Evolutionary conservation across 2,888 invertebrate species (phyloP), one percentile per base, ranked within the genome.

Genomic region (Folsomia manolachei): DNA sequence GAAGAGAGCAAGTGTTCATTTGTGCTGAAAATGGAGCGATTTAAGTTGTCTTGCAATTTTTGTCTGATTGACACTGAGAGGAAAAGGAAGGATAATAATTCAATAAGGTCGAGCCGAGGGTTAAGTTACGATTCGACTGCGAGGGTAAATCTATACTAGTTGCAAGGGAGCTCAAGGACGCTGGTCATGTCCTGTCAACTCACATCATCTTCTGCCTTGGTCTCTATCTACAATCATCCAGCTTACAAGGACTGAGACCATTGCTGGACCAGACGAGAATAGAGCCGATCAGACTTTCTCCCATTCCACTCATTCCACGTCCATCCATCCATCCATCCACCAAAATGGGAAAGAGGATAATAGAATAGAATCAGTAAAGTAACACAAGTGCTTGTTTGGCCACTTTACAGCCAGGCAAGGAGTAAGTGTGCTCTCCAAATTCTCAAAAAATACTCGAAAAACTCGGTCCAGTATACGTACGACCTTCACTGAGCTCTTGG

Each of bases 171-270:
- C 56, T 56, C 56, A 56, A 56, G 56, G 56, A 56, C 56, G 56
- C 56, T 56, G 56, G 56, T 56, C 56, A 39, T 7, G 56, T 56
- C 56, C 56, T 56, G 56, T 56, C 56, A 56, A 56, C 56, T 56
- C 56, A 19, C 18, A 18, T 56, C 56, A 56, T 56, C 56, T 51
- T 51, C 51, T 11, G 18, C 51, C n/a, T 39, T 39, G 39, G 39
- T 39, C 39, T 14, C 4, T 14, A 39, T 39, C 39, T 9, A 9
- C 39, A 4, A 39, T 39, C 39, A n/a, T n/a, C 39, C 39, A 39
- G 14, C 7, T 39, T 14, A 39, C 39, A 39, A 39, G 14, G 39
- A 14, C 39, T 14, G 39, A 39, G n/a, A n/a, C n/a, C n/a, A n/a
- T n/a, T n/a, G n/a, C n/a, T n/a, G n/a, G n/a, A n/a, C n/a, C n/a